Base-by-base conservation (phyloP, 2,888 invertebrate genomes). In the Amiota mariae region DNA sequence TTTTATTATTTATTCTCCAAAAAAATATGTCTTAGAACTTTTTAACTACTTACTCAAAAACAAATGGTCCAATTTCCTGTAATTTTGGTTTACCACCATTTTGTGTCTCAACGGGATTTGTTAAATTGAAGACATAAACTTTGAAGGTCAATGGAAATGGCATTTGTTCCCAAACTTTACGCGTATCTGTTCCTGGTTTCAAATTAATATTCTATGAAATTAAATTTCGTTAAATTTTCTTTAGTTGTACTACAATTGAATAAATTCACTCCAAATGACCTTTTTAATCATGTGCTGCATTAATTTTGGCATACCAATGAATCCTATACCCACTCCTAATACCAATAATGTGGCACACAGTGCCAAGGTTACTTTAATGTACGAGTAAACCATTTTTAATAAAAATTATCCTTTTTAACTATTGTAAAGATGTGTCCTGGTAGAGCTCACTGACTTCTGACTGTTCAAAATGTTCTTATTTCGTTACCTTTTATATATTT, bases 51-150 rank as follows among this genome's bases (percentile, higher is more conserved):
- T 90, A 96, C 96, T 95, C 94, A 88, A 95, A 96, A 82, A 93
- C 93, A 88, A 92, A 96, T 0, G 96, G 96, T 64, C 97, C 97
- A 1, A 95, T 88, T 91, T 97, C 94, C 80, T 94, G 91, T 0
- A 96, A 87, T 20, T 15, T 68, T 0, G 96, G 96, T 49, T 92
- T 92, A 0, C 73, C 93, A 0, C 96, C 96, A 18, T 91, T 91
- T 76, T 92, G 92, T 0, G 95, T 92, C 56, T 94, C 95, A 0
- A 91, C 91, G 0, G 93, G 92, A 89, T 97, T 97, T 6, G 95
- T 95, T 46, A 95, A 92, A 88, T 96, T 96, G 87, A 95, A 96
- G 0, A 96, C 85, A 85, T 94, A 95, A 12, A 96, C 90, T 81
- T 93, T 94, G 85, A 95, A 95, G 77, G 93, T 93, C 24, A 96